Evolutionary conservation across 2,113 vertebrate genomes (phyloP).

Genomic region (Petrocephalus zakoni): DNA sequence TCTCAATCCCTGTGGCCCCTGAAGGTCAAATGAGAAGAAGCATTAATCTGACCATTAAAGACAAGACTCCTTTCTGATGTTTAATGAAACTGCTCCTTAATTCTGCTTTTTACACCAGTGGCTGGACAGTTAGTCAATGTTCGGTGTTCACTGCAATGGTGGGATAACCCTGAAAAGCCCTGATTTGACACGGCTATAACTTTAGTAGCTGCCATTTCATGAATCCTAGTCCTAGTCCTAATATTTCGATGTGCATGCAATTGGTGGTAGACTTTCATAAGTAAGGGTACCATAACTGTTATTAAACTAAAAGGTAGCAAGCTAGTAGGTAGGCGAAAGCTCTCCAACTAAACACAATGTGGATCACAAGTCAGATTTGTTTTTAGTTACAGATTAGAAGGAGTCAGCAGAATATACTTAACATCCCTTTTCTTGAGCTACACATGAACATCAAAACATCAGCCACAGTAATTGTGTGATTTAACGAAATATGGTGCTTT

Average conservation of each 20-base stretch:
- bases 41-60: slow-evolving; percentile 5
- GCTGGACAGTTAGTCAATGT: not conserved
- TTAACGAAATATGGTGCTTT: not conserved
- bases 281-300: not conserved
- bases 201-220: not conserved
- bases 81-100: not conserved
- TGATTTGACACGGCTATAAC: no score
- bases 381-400: not conserved
- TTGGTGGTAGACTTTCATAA: not conserved
- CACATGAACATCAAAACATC: not conserved
- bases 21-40: slow-evolving; percentile 29
- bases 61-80: not conserved
- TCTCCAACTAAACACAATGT: not conserved
- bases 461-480: not conserved
- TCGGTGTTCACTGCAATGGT: not conserved
- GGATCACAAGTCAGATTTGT: not conserved
- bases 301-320: not conserved
- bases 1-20: slow-evolving; percentile 68
- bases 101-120: not conserved
- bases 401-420: not conserved
- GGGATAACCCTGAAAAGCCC: not conserved
- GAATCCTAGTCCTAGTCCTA: not conserved
- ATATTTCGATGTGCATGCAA: not conserved
- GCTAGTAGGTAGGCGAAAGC: not conserved
- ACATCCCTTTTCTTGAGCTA: not conserved